Conservation (phyloP, 2,888 invertebrate species). For the Sarcophaga caerulescens region DNA sequence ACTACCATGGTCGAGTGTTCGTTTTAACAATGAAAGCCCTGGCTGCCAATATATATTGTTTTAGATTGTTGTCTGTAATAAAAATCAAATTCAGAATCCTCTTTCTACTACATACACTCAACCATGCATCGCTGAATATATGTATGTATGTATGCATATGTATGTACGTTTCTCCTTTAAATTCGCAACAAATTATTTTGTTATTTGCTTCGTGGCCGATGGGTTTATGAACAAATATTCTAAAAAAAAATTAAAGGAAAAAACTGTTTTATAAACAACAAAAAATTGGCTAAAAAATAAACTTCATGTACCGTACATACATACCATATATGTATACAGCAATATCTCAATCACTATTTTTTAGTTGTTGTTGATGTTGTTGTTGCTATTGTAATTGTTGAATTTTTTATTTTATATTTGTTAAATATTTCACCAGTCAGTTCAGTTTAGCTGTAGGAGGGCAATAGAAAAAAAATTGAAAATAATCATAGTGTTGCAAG, state of each 20-base stretch:
- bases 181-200: constrained; percentile 51
- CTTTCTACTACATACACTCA: not conserved
- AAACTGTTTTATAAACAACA: not conserved
- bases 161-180: not conserved
- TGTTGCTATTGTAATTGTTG: constrained; percentile 32
- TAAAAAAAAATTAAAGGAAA: not conserved
- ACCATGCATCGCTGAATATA: not conserved
- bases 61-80: constrained; percentile 13
- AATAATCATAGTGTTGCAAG: not conserved
- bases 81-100: constrained; percentile 13
- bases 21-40: not conserved
- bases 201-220: constrained; percentile 45
- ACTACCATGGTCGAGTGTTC: not conserved
- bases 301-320: not conserved
- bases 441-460: constrained; percentile 44
- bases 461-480: not conserved
- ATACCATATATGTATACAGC: not conserved
- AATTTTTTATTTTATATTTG: constrained; percentile 20
- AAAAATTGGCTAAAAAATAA: not conserved
- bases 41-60: not conserved
- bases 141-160: not conserved
- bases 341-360: constrained; percentile 46
- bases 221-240: not conserved
- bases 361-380: not conserved
- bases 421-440: constrained; percentile 29